phyloP scores from a whole-genome alignment of 2,113 vertebrate genomes.

The Taxidea taxus region DNA sequence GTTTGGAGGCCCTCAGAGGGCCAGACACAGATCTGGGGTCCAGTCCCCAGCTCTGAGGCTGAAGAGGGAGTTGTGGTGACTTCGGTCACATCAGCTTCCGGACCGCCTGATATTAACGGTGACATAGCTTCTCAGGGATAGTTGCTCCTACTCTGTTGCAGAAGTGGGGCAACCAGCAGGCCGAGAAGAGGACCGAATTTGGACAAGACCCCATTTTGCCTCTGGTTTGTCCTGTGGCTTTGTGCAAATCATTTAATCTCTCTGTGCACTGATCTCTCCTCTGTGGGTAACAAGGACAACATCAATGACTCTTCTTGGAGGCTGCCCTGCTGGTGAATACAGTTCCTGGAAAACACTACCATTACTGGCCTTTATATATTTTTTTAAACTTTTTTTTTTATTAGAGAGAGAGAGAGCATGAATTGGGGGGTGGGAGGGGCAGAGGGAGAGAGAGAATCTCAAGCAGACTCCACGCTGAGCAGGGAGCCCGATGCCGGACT shows the following conservation, averaged over 20 bases:
- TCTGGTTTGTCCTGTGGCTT: background rate
- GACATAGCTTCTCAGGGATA: background rate
- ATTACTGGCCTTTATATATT: background rate
- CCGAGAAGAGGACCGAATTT: background rate
- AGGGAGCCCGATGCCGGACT: background rate
- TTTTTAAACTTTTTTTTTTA: background rate
- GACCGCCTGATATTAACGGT: background rate
- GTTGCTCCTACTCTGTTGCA: background rate
- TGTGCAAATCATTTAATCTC: background rate
- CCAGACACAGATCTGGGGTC: background rate
- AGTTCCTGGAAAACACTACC: background rate
- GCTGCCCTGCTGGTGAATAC: background rate
- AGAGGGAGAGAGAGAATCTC: background rate
- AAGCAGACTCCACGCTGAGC: background rate
- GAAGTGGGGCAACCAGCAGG: background rate
- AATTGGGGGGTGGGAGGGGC: background rate
- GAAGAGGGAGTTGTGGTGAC: rapidly evolving
- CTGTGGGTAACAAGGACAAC: background rate
- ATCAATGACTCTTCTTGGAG: background rate
- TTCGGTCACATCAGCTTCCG: background rate
- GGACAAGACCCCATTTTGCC: background rate
- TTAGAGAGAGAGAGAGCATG: background rate
- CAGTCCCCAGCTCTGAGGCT: background rate
- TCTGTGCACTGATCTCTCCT: background rate
- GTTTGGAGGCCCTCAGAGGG: background rate